Percentiles rank a stretch among this genome's conserved stretches.
phyloP scores from a whole-genome alignment of 2,888 invertebrate genomes.

The Apamea sordens region DNA sequence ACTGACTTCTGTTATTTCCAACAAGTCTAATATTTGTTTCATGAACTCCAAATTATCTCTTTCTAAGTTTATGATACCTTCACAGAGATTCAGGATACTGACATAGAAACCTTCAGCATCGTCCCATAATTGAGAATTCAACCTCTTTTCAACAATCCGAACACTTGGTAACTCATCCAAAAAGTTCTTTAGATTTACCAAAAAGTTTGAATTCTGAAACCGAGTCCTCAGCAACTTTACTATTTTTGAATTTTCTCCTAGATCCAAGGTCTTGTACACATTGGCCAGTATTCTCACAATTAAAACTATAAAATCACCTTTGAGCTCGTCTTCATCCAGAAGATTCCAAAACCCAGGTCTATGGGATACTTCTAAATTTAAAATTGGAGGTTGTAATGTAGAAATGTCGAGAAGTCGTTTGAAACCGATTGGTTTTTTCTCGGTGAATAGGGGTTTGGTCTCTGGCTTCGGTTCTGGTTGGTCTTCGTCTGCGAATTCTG shows the following conservation, averaged over 20 bases:
- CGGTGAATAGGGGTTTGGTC: conserved; percentile 72
- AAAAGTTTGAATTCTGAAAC: conserved; percentile 80
- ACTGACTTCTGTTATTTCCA: conserved; percentile 79
- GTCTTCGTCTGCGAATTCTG: conserved; percentile 79
- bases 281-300: conserved; percentile 84
- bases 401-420: conserved; percentile 85
- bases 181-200: conserved; percentile 79
- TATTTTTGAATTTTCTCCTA: conserved; percentile 80
- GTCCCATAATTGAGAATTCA: conserved; percentile 85
- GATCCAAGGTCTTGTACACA: conserved; percentile 79
- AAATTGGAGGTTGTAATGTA: conserved; percentile 79
- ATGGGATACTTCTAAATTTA: conserved; percentile 84
- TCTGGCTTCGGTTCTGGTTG: conserved; percentile 65
- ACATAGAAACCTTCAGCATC: conserved; percentile 82
- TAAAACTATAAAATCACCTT: conserved; percentile 87
- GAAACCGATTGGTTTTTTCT: conserved; percentile 86
- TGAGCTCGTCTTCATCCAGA: conserved; percentile 80
- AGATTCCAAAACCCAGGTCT: conserved; percentile 86
- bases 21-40: conserved; percentile 74
- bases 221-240: conserved; percentile 75
- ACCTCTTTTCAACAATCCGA: conserved; percentile 81
- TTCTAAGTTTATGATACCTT: conserved; percentile 79
- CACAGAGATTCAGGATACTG: conserved; percentile 77
- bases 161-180: conserved; percentile 78
- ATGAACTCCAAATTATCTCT: conserved; percentile 73